Evolutionary conservation across 2,888 invertebrate genomes (phyloP), one percentile per base, ranked within the genome.

Genomic region (Lasioglossum oenotherae): DNA sequence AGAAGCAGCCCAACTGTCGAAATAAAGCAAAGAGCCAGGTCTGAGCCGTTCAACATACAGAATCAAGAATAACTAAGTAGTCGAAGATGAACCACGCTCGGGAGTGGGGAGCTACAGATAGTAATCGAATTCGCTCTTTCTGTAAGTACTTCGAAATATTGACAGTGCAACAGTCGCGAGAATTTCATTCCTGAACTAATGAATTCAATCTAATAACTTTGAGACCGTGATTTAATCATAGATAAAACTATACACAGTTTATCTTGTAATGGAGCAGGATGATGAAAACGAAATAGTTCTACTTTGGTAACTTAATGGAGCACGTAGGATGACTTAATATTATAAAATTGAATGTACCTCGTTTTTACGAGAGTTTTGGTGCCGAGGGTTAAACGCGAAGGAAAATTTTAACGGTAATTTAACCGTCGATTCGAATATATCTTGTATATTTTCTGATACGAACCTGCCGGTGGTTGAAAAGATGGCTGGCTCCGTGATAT

Each of bases 391-490:
- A n/a, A 57, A 57, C 0, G n/a, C 1, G 1, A 16, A 16, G 6
- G 19, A 6, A 16, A 16, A 31, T 64, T 31, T 64, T 31, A 27
- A 27, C 60, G 31, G 60, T 31, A 31, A 64, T 64, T 31, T 31
- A 31, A 14, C 64, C 16, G 64, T 19, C 1, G 31, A 31, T 19
- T 19, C 64, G 14, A 23, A 35, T 10, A 12, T 38, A n/a, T 71
- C 69, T 35, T 38, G 38, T 74, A 46, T 4, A n/a, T 23, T 72
- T 72, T n/a, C 60, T 64, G 4, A 4, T 72, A 84, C 86, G 10
- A 64, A 86, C 85, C 81, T 73, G 69, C 19, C 69, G 14, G 41
- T 14, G 60, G 8, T 60, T 8, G 8, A 4, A 19, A 6, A 1
- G 38, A 41, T 67, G 27, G 27, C 0, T n/a, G 12, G n/a, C 16